phyloP scores from a whole-genome alignment of 2,888 invertebrate species.

The Dendrolimus houi region DNA sequence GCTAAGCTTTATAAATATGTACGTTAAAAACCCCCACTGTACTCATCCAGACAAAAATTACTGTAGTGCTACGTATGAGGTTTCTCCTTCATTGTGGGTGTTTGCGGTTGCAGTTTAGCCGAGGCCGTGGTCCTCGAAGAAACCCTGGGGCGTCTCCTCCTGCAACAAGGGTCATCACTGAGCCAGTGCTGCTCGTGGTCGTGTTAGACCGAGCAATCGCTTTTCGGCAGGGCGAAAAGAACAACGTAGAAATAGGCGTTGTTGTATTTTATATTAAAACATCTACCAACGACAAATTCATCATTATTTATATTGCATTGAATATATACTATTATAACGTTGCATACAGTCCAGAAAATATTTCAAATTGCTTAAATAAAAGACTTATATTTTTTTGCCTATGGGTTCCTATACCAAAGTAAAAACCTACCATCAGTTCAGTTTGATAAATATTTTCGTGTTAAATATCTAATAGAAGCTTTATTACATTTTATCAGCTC shows the following conservation, averaged over 20 bases:
- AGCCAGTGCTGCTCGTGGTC: constrained; percentile 71
- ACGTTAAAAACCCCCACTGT: neutral
- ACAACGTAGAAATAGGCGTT: neutral
- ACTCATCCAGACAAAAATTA: neutral
- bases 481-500: too few relatives aligned
- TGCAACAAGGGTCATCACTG: constrained; percentile 82
- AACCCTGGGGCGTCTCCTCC: constrained; percentile 99
- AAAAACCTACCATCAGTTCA: too few relatives aligned
- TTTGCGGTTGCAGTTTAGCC: constrained; percentile 77
- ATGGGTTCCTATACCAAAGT: too few relatives aligned
- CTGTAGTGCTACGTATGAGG: neutral
- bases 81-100: constrained; percentile 2
- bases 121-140: constrained; percentile 99
- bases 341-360: too few relatives aligned
- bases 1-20: neutral
- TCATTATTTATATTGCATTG: too few relatives aligned
- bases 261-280: neutral
- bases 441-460: too few relatives aligned
- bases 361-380: too few relatives aligned
- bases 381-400: too few relatives aligned
- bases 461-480: too few relatives aligned
- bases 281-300: neutral
- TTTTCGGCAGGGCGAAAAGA: constrained; percentile 41
- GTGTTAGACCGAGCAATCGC: constrained; percentile 63
- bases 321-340: too few relatives aligned